Conservation (phyloP, 2,888 invertebrate genomes). For the Cheilosia scutellata region DNA sequence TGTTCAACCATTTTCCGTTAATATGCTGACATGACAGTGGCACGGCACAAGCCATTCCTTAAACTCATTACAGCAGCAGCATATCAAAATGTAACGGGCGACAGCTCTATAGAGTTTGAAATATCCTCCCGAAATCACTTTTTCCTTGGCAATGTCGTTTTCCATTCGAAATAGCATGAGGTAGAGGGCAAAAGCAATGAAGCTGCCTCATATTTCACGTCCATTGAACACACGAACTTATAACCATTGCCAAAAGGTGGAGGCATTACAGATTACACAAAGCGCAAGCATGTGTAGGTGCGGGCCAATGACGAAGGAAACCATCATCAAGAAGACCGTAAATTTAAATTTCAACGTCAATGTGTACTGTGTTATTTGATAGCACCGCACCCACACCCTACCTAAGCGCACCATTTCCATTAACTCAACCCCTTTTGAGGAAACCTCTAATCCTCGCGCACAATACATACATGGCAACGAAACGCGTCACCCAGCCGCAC, state of each 20-base stretch:
- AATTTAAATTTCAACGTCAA: slow-evolving; percentile 62
- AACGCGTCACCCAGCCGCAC: slow-evolving; percentile 7
- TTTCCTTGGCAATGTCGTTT: background rate
- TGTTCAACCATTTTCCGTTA: background rate
- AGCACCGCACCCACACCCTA: background rate
- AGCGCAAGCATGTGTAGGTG: background rate
- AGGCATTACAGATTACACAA: background rate
- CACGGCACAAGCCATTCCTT: background rate
- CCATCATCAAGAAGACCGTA: slow-evolving; percentile 18
- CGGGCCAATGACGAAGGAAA: slow-evolving; percentile 2
- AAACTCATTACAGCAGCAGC: slow-evolving; percentile 48
- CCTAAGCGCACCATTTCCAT: slow-evolving; percentile 34
- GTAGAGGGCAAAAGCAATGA: background rate
- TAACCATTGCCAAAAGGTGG: slow-evolving; percentile 20
- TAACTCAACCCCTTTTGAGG: slow-evolving; percentile 38
- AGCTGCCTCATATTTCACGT: slow-evolving; percentile 44
- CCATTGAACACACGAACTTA: slow-evolving; percentile 51
- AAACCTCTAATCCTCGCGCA: slow-evolving; percentile 22
- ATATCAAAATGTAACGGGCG: slow-evolving; percentile 36
- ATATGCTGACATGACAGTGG: background rate
- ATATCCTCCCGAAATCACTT: slow-evolving; percentile 5
- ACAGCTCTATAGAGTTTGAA: slow-evolving; percentile 23
- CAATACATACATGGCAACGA: slow-evolving; percentile 4
- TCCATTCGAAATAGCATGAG: background rate
- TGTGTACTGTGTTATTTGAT: slow-evolving; percentile 14